Base-by-base conservation (phyloP, 2,797 vertebrate genomes). In the Chiropotes sagulatus region DNA sequence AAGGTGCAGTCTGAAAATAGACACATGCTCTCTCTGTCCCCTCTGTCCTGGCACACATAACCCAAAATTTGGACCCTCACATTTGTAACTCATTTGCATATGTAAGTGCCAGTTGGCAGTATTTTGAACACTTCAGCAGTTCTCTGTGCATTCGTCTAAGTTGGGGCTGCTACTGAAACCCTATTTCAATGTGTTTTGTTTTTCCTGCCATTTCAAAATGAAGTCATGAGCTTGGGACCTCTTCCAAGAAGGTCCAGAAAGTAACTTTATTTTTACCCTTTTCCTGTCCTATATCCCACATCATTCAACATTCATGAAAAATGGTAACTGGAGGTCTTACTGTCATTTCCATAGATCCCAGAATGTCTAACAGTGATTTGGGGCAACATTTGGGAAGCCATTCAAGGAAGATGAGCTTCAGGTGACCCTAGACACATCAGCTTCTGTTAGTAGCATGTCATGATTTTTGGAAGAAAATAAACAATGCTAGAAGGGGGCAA, bases 201-300 rank as follows among this genome's bases (percentile, higher is more conserved):
- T 97, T 97, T 98, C 97, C 97, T 98, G 90, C 97, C 98, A 97
- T 97, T 98, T 98, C 96, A 36, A 93, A 97, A 96, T 58, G 94
- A 97, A 98, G 97, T 96, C 96, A 97, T 97, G 96, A 95, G 96
- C 67, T 94, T 81, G 95, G 97, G 96, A 96, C 93, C 72, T 94
- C 91, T 93, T 97, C 97, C 97, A 97, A 97, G 80, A 92, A 95
- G 83, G 94, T 93, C 88, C 91, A 92, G 95, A 95, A 97, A 95
- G 80, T 78, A 90, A 85, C 52, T 92, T 88, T 90, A 76, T 92
- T 94, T 85, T 92, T 44, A 54, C 48, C 33, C 50, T 90, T 88
- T 95, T 87, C 64, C 73, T 81, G 73, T 88, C 72, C 67, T 93
- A 13, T 85, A 28, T 41, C 17, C 10, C 54, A 7, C 48, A 83